Evolutionary conservation across 2,113 vertebrate genomes (phyloP).

Genomic region (Galemys pyrenaicus): DNA sequence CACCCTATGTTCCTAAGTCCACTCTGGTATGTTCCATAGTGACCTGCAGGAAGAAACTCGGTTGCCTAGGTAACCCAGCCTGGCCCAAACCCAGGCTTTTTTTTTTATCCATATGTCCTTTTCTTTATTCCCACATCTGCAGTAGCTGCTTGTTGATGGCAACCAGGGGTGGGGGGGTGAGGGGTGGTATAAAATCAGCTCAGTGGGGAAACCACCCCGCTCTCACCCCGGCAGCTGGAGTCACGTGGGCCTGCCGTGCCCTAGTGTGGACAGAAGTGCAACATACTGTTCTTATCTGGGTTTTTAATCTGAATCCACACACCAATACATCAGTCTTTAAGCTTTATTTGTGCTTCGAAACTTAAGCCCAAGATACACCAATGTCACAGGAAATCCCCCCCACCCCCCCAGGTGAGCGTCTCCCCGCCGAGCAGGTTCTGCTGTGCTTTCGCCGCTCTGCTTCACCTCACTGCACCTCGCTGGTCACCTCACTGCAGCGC

Average conservation of each 20-base stretch:
- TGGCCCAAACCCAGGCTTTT: too few species aligned
- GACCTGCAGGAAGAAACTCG: not conserved
- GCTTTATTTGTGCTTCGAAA: constrained; percentile 62
- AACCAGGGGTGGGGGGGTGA: too few species aligned
- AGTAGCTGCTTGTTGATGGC: not conserved
- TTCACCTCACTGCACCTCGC: too few species aligned
- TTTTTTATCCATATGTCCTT: too few species aligned
- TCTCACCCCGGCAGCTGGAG: not conserved
- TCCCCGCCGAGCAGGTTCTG: too few species aligned
- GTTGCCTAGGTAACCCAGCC: not conserved
- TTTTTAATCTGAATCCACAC: not conserved
- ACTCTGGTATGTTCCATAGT: not conserved
- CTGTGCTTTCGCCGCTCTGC: too few species aligned
- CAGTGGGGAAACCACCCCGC: not conserved
- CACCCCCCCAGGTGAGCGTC: not conserved
- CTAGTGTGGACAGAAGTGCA: not conserved
- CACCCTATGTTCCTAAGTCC: too few species aligned
- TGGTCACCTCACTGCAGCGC: too few species aligned
- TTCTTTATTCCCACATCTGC: not conserved
- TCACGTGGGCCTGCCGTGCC: too few species aligned
- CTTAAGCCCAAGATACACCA: not conserved
- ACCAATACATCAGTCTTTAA: not conserved
- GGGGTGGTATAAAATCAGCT: too few species aligned
- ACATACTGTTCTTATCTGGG: not conserved
- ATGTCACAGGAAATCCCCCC: not conserved